Evolutionary conservation across 53 echinoderm and acorn worm genomes (phyloP), one percentile per base, ranked within the genome.

Genomic region (Henricia sp.): DNA sequence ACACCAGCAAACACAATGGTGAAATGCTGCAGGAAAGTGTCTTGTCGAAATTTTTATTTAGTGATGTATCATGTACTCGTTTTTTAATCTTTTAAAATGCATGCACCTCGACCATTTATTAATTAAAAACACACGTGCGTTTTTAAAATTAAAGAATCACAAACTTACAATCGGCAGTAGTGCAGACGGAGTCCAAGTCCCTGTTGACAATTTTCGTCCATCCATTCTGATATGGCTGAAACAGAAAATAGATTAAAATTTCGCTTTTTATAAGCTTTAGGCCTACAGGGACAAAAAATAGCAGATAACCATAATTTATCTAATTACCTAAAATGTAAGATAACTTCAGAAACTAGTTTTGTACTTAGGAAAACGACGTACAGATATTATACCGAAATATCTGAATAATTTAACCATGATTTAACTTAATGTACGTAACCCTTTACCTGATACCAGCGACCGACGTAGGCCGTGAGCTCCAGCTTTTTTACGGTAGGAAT

Each of bases 101-200:
- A n/a, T n/a, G n/a, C n/a, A n/a, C n/a, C n/a, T n/a, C n/a, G n/a
- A n/a, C n/a, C n/a, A n/a, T n/a, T n/a, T n/a, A n/a, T n/a, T n/a
- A n/a, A n/a, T n/a, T n/a, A n/a, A n/a, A 23, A 34, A 52, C 37
- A 4, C 29, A 38, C 16, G 2, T 50, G 32, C 30, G 1, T 4
- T 58, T 13, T 34, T 20, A 38, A 10, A 28, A 67, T 55, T 37
- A 42, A 4, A 30, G 37, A 20, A 6, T 30, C 5, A 2, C 25
- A 2, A 58, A 92, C 92, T 89, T 74, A 92, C 92, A 92, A 36
- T 89, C 89, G 43, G 92, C 92, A 2, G 92, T 92, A 5, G 86
- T 89, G 62, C 92, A 92, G 4, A 77, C 80, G 29, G 92, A 89
- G 46, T 92, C 72, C 4, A 82, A 72, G 40, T 89, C 46, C 27